Conservation (phyloP, 2,113 vertebrate species). For the Grallaria varia region DNA sequence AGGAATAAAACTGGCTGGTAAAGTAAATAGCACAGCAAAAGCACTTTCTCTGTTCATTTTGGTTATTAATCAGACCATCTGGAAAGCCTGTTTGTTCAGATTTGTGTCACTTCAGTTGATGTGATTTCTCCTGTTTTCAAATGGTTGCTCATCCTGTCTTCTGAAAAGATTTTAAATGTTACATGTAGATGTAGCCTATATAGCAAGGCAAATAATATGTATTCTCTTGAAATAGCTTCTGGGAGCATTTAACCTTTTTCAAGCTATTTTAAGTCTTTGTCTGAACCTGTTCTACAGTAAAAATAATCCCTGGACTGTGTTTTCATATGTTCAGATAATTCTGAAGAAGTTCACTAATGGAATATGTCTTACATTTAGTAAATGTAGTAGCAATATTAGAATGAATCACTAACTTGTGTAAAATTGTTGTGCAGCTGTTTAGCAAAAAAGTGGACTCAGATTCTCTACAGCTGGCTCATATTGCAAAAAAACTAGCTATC, state of each 20-base stretch:
- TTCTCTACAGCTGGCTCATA: neutral
- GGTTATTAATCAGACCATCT: neutral
- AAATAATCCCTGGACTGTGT: neutral
- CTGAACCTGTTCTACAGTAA: neutral
- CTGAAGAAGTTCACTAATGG: neutral
- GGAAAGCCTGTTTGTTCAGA: neutral
- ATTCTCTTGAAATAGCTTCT: neutral
- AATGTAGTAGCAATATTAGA: neutral
- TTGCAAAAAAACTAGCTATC: neutral
- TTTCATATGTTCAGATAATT: neutral
- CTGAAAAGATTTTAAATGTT: constrained; percentile 4
- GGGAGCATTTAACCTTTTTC: constrained; percentile 12
- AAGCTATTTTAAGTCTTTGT: neutral
- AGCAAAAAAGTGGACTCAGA: neutral
- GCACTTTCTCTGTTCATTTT: neutral
- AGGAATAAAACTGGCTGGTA: neutral
- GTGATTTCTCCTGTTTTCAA: neutral
- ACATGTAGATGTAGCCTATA: neutral
- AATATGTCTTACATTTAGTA: neutral
- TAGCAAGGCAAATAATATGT: neutral
- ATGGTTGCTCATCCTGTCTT: neutral
- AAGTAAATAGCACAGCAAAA: neutral
- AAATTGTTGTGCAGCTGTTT: neutral
- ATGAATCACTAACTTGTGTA: neutral
- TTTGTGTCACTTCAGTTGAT: neutral